These are phyloP conservation scores for Gorsachius goisagi DNA, from an alignment of 2,113 vertebrate species.

Conservation along the genomic window DNA sequence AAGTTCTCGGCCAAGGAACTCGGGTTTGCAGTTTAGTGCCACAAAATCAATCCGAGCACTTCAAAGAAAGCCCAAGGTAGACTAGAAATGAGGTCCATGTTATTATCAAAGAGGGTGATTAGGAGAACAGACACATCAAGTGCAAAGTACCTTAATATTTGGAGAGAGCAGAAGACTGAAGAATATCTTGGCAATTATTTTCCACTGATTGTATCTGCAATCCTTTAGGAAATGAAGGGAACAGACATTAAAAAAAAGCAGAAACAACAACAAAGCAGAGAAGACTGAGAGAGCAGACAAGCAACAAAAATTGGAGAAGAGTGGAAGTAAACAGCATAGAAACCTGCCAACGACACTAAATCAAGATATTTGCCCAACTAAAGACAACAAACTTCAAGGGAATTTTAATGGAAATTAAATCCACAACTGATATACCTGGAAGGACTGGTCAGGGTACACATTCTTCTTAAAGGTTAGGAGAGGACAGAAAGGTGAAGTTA, in stretches of 20 bases:
- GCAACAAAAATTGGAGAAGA: neutral
- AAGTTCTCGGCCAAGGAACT: neutral
- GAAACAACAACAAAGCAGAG: neutral
- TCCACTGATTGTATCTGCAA: slow-evolving; percentile 50
- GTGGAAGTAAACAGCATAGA: neutral
- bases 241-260: neutral
- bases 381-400: neutral
- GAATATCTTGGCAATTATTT: slow-evolving; percentile 58
- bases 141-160: neutral
- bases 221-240: slow-evolving; percentile 36
- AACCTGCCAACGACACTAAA: neutral
- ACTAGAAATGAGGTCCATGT: neutral
- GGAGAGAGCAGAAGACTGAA: slow-evolving; percentile 57
- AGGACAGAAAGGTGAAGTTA: neutral
- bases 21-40: neutral
- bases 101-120: neutral
- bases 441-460: neutral
- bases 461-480: neutral
- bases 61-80: neutral
- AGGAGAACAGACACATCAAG: neutral
- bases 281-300: neutral
- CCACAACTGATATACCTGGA: neutral
- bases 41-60: neutral
- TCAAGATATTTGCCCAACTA: neutral
- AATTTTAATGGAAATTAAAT: neutral